phyloP scores from a whole-genome alignment of 53 echinoderm and acorn worm genomes.

The Henricia sp. region DNA sequence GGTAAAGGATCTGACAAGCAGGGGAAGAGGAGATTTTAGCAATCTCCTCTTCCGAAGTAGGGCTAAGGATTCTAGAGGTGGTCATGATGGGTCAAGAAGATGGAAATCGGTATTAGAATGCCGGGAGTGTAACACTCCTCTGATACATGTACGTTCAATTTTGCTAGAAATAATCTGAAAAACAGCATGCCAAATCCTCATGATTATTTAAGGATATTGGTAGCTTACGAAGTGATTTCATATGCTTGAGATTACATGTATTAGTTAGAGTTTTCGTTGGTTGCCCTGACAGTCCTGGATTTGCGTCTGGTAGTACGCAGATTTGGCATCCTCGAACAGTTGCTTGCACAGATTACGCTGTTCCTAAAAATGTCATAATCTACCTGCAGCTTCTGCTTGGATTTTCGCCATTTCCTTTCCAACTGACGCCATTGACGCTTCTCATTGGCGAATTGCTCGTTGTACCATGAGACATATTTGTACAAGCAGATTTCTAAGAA shows the following conservation, averaged over 20 bases:
- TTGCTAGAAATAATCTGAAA: slow-evolving; percentile 18
- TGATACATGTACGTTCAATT: slow-evolving; percentile 24
- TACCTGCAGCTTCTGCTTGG: neutral
- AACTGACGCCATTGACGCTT: slow-evolving; percentile 38
- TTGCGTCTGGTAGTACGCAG: slow-evolving; percentile 27
- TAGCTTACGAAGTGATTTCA: slow-evolving; percentile 5
- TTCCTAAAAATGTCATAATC: slow-evolving; percentile 14
- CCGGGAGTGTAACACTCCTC: neutral
- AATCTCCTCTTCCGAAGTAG: slow-evolving; percentile 16
- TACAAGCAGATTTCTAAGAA: neutral
- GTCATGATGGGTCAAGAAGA: neutral
- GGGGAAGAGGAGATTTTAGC: slow-evolving; percentile 25
- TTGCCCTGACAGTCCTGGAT: slow-evolving; percentile 20
- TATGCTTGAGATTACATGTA: slow-evolving; percentile 37
- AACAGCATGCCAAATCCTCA: slow-evolving; percentile 3
- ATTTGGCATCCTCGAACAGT: slow-evolving; percentile 19
- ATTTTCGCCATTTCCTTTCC: slow-evolving; percentile 53
- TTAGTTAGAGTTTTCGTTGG: slow-evolving; percentile 22
- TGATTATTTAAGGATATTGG: neutral
- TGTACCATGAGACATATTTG: slow-evolving; percentile 52
- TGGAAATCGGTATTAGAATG: neutral
- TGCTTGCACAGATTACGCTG: slow-evolving; percentile 33
- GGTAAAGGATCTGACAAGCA: slow-evolving; percentile 44
- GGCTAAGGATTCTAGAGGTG: neutral
- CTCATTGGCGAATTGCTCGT: slow-evolving; percentile 5